Conservation (phyloP, 2,113 vertebrate species). For the Mustelus asterias region DNA sequence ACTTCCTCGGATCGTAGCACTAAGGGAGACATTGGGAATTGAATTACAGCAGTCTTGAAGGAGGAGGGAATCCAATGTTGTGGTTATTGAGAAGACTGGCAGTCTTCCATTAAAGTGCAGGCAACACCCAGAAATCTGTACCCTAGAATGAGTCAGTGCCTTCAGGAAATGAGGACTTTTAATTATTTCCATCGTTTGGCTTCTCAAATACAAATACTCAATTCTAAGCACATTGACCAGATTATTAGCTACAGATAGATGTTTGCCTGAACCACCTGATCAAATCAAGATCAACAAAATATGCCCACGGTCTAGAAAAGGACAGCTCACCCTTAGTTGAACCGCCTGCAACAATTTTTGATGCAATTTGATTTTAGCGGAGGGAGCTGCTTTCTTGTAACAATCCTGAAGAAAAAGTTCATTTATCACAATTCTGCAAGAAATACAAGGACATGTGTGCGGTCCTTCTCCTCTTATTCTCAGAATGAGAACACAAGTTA, state of each 20-base stretch:
- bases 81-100: neutral
- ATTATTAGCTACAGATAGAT: neutral
- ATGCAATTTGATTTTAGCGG: neutral
- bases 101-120: neutral
- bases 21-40: neutral
- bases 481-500: neutral
- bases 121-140: neutral
- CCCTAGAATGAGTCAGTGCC: neutral
- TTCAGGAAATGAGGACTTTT: neutral
- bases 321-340: neutral
- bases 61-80: neutral
- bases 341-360: neutral
- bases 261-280: neutral
- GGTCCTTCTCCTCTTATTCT: neutral
- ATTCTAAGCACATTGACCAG: neutral
- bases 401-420: neutral
- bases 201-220: neutral
- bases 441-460: neutral
- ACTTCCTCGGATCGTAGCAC: neutral
- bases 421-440: neutral
- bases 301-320: neutral
- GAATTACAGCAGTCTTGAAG: neutral
- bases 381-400: neutral
- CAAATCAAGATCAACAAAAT: neutral
- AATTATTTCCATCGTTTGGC: neutral